A percentile compares a stretch with the other conserved stretches of the same genome.
These are phyloP conservation scores for Manis javanica DNA, from an alignment of 2,797 vertebrate genomes.

Conservation along the genomic window DNA sequence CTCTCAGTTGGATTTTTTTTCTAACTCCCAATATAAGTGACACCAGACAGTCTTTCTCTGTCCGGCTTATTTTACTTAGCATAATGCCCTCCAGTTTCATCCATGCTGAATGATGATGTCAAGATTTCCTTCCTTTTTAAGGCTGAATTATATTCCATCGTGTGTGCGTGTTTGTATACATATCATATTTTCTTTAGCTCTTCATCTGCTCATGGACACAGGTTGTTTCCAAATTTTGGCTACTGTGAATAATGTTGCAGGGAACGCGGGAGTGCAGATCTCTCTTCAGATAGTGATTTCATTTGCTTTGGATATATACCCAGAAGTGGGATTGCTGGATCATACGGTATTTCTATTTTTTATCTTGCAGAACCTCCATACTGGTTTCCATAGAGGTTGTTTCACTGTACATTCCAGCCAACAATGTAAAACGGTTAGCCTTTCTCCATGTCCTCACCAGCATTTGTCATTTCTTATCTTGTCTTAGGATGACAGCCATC, in stretches of 20 bases:
- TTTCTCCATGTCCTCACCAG: neutral
- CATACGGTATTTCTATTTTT: neutral
- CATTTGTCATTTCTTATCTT: neutral
- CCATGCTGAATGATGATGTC: too few relatives aligned
- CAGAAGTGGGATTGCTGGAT: neutral
- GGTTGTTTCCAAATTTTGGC: neutral
- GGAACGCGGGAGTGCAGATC: neutral
- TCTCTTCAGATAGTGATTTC: neutral
- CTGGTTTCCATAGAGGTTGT: neutral
- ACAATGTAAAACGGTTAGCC: neutral
- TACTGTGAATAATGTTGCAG: neutral
- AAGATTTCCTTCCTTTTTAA: neutral
- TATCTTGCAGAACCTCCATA: neutral
- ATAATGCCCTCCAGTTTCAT: neutral
- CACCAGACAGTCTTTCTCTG: neutral
- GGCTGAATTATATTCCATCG: neutral
- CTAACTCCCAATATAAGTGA: neutral
- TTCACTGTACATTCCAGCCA: neutral
- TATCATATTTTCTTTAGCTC: neutral
- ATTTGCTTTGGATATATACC: neutral
- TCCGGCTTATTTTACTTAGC: neutral
- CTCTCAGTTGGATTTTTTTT: neutral
- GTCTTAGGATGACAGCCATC: neutral
- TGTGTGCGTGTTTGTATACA: neutral
- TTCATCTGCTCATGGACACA: neutral